Evolutionary conservation across 2,888 invertebrate species (phyloP), one percentile per base, ranked within the genome.

Genomic region (Lepidocyrtoides sp.): DNA sequence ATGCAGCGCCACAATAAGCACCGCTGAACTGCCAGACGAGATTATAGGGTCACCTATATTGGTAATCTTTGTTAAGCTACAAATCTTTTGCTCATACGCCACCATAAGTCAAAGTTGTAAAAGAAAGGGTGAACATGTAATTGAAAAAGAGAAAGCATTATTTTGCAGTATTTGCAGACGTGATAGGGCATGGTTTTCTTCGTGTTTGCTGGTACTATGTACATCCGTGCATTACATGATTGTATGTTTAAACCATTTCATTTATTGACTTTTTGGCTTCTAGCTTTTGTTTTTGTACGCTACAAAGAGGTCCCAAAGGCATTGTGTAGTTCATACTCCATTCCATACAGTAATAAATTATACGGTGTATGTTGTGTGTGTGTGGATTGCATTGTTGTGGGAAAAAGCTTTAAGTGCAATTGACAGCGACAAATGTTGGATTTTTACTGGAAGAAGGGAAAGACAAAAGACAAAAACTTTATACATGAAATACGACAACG

Each of bases 351-450:
- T 66, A 66, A 66, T 66, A 66, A 66, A 66, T 66, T 32, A 14
- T n/a, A 12, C 0, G 2, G 41, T 72, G 41, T 36, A 20, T 41
- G 20, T 41, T 1, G 0, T n/a, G 17, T 36, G 17, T 36, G 20
- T 41, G n/a, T n/a, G n/a, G n/a, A n/a, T n/a, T n/a, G 41, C 17
- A 72, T 41, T 72, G 41, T 41, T 41, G 41, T 41, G 14, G 41
- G 14, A 4, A 41, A 44, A 36, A 41, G 14, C 41, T 8, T 44
- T 41, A 72, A 72, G 41, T 72, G 72, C 72, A 72, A 72, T 72
- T 72, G 72, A 41, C 72, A 72, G 72, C 36, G 72, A 72, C 41
- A 72, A 72, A 72, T 72, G 72, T 72, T 14, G 29, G 32, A n/a
- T 36, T 41, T 36, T 72, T 29, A 8, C 72, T 44, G 41, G 2